Evolutionary conservation across 2,888 invertebrate species (phyloP).

Genomic region (Graphium colonna): DNA sequence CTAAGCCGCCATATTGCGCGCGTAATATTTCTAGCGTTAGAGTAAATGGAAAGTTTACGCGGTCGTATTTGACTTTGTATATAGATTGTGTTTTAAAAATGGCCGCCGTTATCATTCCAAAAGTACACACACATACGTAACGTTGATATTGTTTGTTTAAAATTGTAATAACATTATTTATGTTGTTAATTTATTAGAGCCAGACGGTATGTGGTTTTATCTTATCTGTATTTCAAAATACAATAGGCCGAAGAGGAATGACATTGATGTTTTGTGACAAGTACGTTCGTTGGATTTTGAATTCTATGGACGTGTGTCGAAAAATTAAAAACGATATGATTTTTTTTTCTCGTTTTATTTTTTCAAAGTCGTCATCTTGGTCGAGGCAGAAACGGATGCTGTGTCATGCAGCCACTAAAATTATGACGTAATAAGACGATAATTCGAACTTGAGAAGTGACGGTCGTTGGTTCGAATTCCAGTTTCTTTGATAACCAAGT

Average conservation of each 20-base stretch:
- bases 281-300: not conserved
- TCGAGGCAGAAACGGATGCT: not conserved
- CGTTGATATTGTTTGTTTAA: conserved; percentile 12
- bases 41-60: conserved; percentile 16
- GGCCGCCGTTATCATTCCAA: conserved; percentile 12
- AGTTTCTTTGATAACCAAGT: too few species aligned
- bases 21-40: conserved; percentile 6
- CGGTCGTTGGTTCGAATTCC: not conserved
- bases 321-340: not conserved
- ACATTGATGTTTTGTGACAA: conserved; percentile 1
- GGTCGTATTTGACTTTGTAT: conserved; percentile 12
- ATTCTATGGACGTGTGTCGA: not conserved
- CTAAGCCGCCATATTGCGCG: conserved; percentile 1
- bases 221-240: conserved; percentile 19
- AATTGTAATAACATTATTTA: conserved; percentile 10
- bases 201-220: conserved; percentile 7
- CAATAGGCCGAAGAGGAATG: conserved; percentile 8
- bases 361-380: not conserved
- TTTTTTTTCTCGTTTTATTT: not conserved
- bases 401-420: not conserved
- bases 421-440: not conserved
- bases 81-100: conserved; percentile 17
- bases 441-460: not conserved
- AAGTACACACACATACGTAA: conserved; percentile 3
- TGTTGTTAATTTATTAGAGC: conserved; percentile 8